Percentiles rank a stretch among this genome's conserved stretches.
phyloP scores from a whole-genome alignment of 2,797 vertebrate genomes.

The Chelon labrosus region DNA sequence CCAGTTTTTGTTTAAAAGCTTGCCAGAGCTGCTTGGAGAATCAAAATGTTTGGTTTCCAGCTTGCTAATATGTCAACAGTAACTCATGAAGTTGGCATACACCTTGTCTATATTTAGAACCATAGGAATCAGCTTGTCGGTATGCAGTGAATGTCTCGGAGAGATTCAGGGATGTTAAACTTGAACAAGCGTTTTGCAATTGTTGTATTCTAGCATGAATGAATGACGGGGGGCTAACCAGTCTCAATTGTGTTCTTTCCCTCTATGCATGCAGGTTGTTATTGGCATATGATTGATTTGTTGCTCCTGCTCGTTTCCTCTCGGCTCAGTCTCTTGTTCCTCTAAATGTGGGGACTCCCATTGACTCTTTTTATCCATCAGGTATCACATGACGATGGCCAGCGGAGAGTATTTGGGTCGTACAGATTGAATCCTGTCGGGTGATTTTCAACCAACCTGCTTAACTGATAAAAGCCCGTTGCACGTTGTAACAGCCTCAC shows the following conservation, averaged over 20 bases:
- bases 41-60: slow-evolving; percentile 30
- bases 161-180: background rate
- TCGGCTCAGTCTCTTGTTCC: background rate
- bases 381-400: slow-evolving; percentile 5
- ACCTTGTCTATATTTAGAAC: slow-evolving; percentile 19
- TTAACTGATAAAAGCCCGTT: slow-evolving; percentile 9
- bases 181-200: background rate
- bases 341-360: background rate
- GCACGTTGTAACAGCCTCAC: background rate
- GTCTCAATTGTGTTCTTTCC: background rate
- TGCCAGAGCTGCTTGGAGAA: slow-evolving; percentile 19
- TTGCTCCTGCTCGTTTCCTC: slow-evolving; percentile 9
- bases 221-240: background rate
- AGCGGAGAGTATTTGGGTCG: background rate
- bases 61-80: slow-evolving; percentile 9
- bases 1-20: background rate
- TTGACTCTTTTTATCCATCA: slow-evolving; percentile 18
- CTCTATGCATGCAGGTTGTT: background rate
- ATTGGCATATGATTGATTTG: slow-evolving; percentile 3
- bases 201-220: background rate
- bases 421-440: background rate
- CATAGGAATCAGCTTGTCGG: slow-evolving; percentile 28
- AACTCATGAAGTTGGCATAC: background rate
- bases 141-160: background rate
- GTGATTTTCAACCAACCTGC: slow-evolving; percentile 14